Percentiles rank a stretch among this genome's conserved stretches.
phyloP scores from a whole-genome alignment of 2,888 invertebrate genomes.

The Lomographa bimaculata region DNA sequence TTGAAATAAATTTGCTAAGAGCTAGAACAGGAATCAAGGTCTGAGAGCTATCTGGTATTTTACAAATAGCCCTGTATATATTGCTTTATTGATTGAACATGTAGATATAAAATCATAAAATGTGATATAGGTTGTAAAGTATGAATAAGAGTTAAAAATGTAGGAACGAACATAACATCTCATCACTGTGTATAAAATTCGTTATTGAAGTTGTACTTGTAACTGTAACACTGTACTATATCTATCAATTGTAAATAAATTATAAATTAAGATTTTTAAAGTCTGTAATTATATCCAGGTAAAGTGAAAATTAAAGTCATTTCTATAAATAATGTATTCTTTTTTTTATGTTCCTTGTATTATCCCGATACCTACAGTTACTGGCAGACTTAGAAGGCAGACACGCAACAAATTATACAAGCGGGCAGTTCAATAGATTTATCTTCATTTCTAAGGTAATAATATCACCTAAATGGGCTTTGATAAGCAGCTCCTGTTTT shows the following conservation, averaged over 20 bases:
- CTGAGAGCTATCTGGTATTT: no score
- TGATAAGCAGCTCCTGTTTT: no score
- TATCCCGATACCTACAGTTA: no score
- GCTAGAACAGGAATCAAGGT: no score
- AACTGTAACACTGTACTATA: slow-evolving; percentile 50
- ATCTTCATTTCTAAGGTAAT: no score
- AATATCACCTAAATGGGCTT: no score
- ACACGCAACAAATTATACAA: no score
- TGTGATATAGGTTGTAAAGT: slow-evolving; percentile 83
- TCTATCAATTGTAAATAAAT: slow-evolving; percentile 73
- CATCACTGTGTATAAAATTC: slow-evolving; percentile 29
- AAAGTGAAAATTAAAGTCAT: slow-evolving; percentile 77
- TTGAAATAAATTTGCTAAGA: no score
- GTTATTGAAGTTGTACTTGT: slow-evolving; percentile 54
- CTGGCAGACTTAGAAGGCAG: no score
- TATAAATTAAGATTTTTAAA: slow-evolving; percentile 80
- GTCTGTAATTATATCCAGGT: slow-evolving; percentile 78
- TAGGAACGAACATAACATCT: slow-evolving; percentile 53
- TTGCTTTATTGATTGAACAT: slow-evolving; percentile 34
- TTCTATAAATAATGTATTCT: slow-evolving; percentile 62
- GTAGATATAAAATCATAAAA: slow-evolving; percentile 74
- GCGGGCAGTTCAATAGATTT: no score
- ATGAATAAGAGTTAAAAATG: slow-evolving; percentile 68
- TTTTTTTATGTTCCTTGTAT: not conserved
- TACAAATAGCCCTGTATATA: no score